Percentiles rank a stretch among this genome's conserved stretches.
Evolutionary conservation across 2,113 vertebrate genomes (phyloP).

Genomic region (Pterophyllum scalare): DNA sequence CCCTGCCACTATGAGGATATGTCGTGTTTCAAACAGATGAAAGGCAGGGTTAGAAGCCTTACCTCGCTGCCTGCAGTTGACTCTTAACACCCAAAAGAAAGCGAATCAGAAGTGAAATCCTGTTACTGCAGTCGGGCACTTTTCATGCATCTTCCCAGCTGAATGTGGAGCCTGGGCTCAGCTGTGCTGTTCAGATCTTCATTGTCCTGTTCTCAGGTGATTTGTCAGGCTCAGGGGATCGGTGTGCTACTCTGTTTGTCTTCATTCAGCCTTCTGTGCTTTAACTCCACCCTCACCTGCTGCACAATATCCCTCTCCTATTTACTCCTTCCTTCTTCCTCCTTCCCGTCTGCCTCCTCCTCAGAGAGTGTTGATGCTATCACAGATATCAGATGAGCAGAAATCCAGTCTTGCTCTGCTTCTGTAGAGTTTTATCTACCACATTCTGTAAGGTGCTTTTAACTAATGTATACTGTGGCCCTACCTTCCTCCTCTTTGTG

Average conservation of each 20-base stretch:
- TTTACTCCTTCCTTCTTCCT: conserved; percentile 37
- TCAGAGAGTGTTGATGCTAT: neutral
- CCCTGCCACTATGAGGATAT: neutral
- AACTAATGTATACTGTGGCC: neutral
- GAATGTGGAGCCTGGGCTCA: conserved; percentile 6
- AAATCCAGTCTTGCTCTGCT: neutral
- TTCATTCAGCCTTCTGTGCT: conserved; percentile 47
- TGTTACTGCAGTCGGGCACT: neutral
- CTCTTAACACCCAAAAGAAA: conserved; percentile 9
- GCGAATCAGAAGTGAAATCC: neutral
- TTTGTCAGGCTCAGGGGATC: conserved; percentile 56
- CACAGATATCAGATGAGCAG: neutral
- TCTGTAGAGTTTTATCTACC: neutral
- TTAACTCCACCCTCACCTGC: conserved; percentile 72
- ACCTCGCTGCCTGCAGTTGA: conserved; percentile 44
- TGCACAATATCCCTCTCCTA: conserved; percentile 11
- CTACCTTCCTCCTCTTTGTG: conserved; percentile 53
- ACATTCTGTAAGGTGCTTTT: conserved; percentile 1
- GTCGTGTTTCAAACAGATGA: neutral
- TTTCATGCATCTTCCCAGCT: conserved; percentile 31
- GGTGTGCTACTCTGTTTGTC: conserved; percentile 58
- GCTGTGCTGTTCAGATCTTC: conserved; percentile 36
- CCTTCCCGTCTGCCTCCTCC: neutral
- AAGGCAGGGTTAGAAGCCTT: neutral
- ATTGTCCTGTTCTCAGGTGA: conserved; percentile 44